Conservation (phyloP, 2,888 invertebrate species). For the Callinectes sapidus region DNA sequence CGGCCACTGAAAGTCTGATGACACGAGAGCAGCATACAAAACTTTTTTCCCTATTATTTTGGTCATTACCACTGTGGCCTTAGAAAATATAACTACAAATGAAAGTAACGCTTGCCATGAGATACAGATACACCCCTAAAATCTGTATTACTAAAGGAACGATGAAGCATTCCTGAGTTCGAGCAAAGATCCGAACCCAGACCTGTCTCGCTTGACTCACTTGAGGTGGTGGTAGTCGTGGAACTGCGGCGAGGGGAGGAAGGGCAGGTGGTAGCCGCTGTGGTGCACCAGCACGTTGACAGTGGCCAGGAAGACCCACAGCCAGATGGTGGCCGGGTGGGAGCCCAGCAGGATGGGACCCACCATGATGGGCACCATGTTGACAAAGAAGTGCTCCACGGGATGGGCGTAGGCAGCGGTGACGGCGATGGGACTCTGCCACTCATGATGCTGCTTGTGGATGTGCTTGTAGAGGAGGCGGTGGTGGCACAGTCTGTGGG, state of each 20-base stretch:
- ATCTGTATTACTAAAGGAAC: no score
- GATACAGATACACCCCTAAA: no score
- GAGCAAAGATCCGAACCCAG: not conserved
- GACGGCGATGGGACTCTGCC: conserved; percentile 90
- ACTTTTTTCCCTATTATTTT: no score
- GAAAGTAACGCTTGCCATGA: not conserved
- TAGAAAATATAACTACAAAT: not conserved
- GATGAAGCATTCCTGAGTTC: not conserved
- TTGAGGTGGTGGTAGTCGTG: conserved; percentile 92
- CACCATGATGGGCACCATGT: conserved; percentile 85
- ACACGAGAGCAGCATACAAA: no score
- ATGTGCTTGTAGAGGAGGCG: conserved; percentile 86
- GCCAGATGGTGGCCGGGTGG: conserved; percentile 84
- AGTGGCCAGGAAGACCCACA: conserved; percentile 88
- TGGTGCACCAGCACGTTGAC: conserved; percentile 87
- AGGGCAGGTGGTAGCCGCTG: conserved; percentile 91
- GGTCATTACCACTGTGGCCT: no score
- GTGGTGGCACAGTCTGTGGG: conserved; percentile 83
- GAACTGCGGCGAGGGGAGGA: conserved; percentile 89
- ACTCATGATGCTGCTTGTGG: conserved; percentile 91
- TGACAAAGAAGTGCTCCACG: conserved; percentile 84
- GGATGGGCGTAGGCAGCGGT: conserved; percentile 89
- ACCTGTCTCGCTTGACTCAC: conserved; percentile 76
- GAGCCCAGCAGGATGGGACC: conserved; percentile 82
- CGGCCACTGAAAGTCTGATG: no score